Evolutionary conservation across 2,888 invertebrate species (phyloP).

Genomic region (Idaea straminata): DNA sequence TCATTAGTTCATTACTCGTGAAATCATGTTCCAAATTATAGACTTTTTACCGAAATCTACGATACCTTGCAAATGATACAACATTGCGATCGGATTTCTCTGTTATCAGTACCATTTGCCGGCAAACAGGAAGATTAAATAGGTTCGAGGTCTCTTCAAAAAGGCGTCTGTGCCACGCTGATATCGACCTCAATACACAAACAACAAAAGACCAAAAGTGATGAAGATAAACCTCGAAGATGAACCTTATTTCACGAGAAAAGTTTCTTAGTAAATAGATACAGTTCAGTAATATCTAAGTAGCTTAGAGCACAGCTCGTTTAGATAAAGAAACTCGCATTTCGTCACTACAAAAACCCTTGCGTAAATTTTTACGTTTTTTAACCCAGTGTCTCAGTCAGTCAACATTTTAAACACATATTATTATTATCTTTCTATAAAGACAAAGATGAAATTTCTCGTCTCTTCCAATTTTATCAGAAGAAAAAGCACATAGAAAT

Average conservation of each 20-base stretch:
- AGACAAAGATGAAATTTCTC: no score
- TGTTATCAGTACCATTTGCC: conserved; percentile 10
- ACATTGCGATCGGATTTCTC: conserved; percentile 9
- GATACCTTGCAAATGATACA: conserved; percentile 3
- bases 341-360: neutral
- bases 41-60: neutral
- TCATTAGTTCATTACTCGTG: neutral
- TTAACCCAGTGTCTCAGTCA: neutral
- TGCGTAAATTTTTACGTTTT: neutral
- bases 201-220: conserved; percentile 18
- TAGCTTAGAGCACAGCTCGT: neutral
- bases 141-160: conserved; percentile 6
- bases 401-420: no score
- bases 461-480: neutral
- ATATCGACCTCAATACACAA: conserved; percentile 20
- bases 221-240: conserved; percentile 2
- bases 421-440: no score
- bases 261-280: neutral
- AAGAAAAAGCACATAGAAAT: neutral
- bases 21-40: neutral
- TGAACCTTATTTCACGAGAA: neutral
- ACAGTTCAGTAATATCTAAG: neutral
- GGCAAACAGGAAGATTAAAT: conserved; percentile 18
- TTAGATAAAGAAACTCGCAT: neutral
- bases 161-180: conserved; percentile 21